Evolutionary conservation across 2,797 vertebrate genomes (phyloP).

Genomic region (Anguilla marmorata): DNA sequence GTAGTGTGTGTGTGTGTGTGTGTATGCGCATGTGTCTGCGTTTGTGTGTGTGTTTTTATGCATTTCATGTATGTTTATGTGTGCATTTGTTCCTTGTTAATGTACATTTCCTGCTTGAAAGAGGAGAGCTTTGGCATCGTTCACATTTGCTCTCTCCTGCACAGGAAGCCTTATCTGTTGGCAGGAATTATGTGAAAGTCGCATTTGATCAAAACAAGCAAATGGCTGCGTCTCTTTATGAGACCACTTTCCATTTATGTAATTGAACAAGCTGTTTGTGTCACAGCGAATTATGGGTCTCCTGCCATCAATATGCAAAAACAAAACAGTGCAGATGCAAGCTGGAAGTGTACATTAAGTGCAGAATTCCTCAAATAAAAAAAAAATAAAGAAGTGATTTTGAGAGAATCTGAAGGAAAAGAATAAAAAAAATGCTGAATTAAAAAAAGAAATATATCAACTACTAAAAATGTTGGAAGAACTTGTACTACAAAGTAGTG

Average conservation of each 20-base stretch:
- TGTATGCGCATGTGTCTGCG: neutral
- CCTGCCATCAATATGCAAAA: neutral
- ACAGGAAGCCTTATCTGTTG: constrained; percentile 9
- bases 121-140: neutral
- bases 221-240: neutral
- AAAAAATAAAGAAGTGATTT: neutral
- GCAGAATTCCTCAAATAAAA: neutral
- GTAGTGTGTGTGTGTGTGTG: constrained; percentile 16
- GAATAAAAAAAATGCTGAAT: neutral
- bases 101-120: neutral
- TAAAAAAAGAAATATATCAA: too few relatives aligned
- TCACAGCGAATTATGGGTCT: neutral
- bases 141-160: neutral
- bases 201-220: constrained; percentile 15
- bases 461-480: neutral
- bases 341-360: neutral
- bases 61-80: neutral
- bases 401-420: neutral
- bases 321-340: neutral
- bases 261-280: constrained; percentile 17
- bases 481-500: neutral
- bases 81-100: constrained; percentile 2
- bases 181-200: constrained; percentile 7
- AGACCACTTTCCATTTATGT: neutral
- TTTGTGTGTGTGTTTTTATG: neutral